Evolutionary conservation across 2,113 vertebrate genomes (phyloP).

Genomic region (Galemys pyrenaicus): DNA sequence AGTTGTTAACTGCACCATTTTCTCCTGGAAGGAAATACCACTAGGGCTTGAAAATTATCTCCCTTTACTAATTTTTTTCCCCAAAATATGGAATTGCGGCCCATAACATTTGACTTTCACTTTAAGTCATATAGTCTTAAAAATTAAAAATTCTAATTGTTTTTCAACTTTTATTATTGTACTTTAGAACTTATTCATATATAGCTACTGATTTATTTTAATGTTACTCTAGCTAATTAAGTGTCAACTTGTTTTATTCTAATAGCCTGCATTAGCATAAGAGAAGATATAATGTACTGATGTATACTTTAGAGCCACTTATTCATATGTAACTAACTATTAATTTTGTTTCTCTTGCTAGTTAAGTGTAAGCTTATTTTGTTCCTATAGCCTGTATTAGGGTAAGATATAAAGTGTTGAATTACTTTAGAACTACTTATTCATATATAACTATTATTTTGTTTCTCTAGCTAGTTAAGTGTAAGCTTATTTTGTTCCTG

Average conservation of each 20-base stretch:
- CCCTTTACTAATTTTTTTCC: constrained; percentile 18
- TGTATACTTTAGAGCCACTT: too few species aligned
- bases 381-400: background rate
- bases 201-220: constrained; percentile 25
- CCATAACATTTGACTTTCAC: constrained; percentile 17
- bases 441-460: too few species aligned
- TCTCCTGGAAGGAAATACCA: constrained; percentile 17
- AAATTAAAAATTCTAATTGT: background rate
- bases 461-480: too few species aligned
- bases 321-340: too few species aligned
- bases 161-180: constrained; percentile 35
- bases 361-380: too few species aligned
- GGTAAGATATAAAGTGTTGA: too few species aligned
- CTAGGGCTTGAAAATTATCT: background rate
- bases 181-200: constrained; percentile 34
- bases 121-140: background rate
- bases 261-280: background rate
- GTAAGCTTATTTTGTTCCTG: too few species aligned
- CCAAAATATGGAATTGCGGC: background rate
- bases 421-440: too few species aligned
- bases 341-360: too few species aligned
- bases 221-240: background rate
- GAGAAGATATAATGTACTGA: too few species aligned
- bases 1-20: background rate
- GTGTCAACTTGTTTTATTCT: background rate